These are phyloP conservation scores for Neogale vison DNA, from an alignment of 2,113 vertebrate species.

Conservation along the genomic window DNA sequence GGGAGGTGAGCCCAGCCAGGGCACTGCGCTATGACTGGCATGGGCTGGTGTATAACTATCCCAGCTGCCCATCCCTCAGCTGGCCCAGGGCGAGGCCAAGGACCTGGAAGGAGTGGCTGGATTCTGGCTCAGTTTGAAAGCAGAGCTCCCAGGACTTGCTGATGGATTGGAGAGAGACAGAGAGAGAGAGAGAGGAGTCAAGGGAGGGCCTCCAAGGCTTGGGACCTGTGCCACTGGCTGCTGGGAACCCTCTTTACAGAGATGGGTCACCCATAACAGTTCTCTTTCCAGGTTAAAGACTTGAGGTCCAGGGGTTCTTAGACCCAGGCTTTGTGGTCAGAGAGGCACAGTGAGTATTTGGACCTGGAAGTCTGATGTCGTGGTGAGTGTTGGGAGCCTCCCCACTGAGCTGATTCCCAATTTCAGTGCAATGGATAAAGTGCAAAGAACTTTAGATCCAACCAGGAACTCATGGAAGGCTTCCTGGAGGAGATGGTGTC, in stretches of 20 bases:
- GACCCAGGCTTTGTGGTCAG: neutral
- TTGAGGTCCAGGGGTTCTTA: neutral
- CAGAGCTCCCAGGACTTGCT: neutral
- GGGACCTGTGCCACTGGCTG: neutral
- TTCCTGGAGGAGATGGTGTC: neutral
- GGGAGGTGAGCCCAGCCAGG: rapidly evolving
- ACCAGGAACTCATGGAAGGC: neutral
- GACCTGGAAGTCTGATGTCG: neutral
- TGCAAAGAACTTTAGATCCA: neutral
- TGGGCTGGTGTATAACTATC: neutral
- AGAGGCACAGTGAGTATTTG: neutral
- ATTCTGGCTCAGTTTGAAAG: neutral
- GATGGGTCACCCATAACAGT: too few relatives aligned
- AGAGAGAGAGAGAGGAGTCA: neutral
- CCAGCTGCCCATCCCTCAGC: neutral
- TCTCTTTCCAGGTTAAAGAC: neutral
- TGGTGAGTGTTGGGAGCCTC: neutral
- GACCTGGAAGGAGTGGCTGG: neutral
- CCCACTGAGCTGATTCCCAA: neutral
- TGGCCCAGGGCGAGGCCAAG: neutral
- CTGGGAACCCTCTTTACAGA: neutral
- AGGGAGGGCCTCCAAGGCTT: neutral
- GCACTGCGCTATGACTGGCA: neutral
- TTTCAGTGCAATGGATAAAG: neutral
- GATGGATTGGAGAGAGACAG: neutral